phyloP scores from a whole-genome alignment of 1,140 invertebrate genomes.

The Ditylenchus dipsaci region DNA sequence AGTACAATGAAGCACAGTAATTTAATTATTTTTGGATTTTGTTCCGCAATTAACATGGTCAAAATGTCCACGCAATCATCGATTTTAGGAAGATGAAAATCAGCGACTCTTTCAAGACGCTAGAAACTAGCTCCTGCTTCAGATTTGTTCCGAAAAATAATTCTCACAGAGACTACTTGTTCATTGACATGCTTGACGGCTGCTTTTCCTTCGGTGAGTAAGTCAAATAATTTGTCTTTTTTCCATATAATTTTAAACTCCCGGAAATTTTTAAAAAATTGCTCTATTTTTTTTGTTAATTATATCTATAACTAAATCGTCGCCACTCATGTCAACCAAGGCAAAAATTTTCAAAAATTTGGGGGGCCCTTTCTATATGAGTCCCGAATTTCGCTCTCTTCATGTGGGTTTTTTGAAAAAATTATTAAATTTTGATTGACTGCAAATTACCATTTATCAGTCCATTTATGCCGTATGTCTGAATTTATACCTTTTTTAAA shows the following conservation, averaged over 20 bases:
- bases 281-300: neutral
- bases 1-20: slow-evolving; percentile 27
- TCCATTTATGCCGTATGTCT: too few species aligned
- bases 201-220: slow-evolving; percentile 8
- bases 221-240: slow-evolving; percentile 1
- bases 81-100: slow-evolving; percentile 25
- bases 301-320: too few species aligned
- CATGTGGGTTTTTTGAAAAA: neutral
- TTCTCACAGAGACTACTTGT: slow-evolving; percentile 28
- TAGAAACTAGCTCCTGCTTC: slow-evolving; percentile 28
- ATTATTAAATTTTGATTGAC: neutral
- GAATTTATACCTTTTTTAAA: too few species aligned
- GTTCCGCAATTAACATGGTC: neutral
- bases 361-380: too few species aligned
- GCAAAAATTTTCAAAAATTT: too few species aligned
- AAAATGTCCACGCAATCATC: too few species aligned
- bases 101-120: slow-evolving; percentile 17
- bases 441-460: too few species aligned
- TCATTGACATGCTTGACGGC: slow-evolving; percentile 32
- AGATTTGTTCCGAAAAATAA: slow-evolving; percentile 19
- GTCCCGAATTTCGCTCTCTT: neutral
- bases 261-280: neutral
- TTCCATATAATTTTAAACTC: neutral
- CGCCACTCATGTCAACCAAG: too few species aligned
- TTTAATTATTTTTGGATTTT: slow-evolving; percentile 8